Conservation (phyloP, 2,797 vertebrate genomes). For the Heliangelus exortis region DNA sequence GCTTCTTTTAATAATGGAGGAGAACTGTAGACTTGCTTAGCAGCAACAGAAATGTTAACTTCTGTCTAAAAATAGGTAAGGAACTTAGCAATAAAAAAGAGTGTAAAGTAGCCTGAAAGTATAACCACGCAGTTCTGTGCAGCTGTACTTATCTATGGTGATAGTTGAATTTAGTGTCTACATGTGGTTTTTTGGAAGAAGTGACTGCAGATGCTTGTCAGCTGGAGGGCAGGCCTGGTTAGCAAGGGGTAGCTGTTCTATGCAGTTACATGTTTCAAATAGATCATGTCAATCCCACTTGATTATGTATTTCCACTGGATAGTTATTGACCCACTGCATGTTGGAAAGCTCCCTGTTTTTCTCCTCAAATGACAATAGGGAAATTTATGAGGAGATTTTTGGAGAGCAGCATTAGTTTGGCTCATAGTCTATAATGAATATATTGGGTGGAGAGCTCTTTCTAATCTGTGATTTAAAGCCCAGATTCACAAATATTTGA, state of each 20-base stretch:
- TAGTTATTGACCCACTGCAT: neutral
- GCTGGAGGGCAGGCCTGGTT: neutral
- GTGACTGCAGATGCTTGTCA: neutral
- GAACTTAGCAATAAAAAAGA: neutral
- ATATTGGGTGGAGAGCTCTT: neutral
- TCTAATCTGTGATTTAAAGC: neutral
- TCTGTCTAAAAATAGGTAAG: neutral
- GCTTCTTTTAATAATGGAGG: neutral
- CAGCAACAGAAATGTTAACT: neutral
- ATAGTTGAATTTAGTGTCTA: neutral
- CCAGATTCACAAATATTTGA: neutral
- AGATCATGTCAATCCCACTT: neutral
- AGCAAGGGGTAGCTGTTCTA: neutral
- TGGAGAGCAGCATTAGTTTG: slow-evolving; percentile 9
- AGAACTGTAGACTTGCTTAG: neutral
- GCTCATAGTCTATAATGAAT: neutral
- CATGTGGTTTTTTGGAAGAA: neutral
- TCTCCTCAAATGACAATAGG: neutral
- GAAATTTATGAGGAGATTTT: neutral
- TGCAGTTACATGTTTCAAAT: neutral
- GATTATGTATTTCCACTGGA: neutral
- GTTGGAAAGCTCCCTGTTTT: neutral
- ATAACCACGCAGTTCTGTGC: neutral
- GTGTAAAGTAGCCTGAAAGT: neutral
- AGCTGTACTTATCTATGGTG: neutral